These are phyloP conservation scores for Xiphophorus couchianus DNA, from an alignment of 2,113 vertebrate species.

Conservation along the genomic window DNA sequence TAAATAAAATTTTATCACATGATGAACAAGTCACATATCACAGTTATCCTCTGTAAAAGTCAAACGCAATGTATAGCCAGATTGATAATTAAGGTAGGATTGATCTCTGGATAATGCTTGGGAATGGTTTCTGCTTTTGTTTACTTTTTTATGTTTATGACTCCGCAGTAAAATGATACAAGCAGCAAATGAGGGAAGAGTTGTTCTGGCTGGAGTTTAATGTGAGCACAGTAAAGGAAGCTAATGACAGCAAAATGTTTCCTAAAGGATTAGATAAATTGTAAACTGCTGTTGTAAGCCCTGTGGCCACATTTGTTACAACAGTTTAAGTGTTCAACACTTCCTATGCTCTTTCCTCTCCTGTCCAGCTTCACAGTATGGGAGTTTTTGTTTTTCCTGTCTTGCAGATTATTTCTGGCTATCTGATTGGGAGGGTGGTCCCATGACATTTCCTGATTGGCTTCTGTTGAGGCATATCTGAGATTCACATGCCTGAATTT, in stretches of 20 bases:
- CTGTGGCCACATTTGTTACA: conserved; percentile 6
- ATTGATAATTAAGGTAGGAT: conserved; percentile 1
- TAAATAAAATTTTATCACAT: neutral
- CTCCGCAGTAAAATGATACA: conserved; percentile 1
- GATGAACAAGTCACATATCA: neutral
- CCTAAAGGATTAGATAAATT: conserved; percentile 9
- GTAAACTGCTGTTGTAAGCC: conserved; percentile 19
- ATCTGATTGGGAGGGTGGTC: conserved; percentile 1
- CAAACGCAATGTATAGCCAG: conserved; percentile 1
- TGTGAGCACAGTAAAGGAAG: conserved; percentile 2
- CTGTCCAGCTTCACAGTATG: conserved; percentile 7
- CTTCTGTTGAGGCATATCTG: neutral
- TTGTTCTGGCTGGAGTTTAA: conserved; percentile 1
- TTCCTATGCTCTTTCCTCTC: conserved; percentile 1
- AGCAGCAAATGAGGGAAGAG: neutral
- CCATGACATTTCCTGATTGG: conserved; percentile 1
- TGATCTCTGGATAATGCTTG: conserved; percentile 9
- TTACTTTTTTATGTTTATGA: conserved; percentile 1
- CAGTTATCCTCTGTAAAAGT: too few species aligned
- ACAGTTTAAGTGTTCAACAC: conserved; percentile 17
- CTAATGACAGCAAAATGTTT: conserved; percentile 18
- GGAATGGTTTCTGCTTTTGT: neutral
- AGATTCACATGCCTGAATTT: neutral
- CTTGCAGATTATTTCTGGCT: neutral
- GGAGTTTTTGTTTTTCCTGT: neutral